phyloP scores from a whole-genome alignment of 1,140 invertebrate genomes.

The Saccostrea cuccullata region DNA sequence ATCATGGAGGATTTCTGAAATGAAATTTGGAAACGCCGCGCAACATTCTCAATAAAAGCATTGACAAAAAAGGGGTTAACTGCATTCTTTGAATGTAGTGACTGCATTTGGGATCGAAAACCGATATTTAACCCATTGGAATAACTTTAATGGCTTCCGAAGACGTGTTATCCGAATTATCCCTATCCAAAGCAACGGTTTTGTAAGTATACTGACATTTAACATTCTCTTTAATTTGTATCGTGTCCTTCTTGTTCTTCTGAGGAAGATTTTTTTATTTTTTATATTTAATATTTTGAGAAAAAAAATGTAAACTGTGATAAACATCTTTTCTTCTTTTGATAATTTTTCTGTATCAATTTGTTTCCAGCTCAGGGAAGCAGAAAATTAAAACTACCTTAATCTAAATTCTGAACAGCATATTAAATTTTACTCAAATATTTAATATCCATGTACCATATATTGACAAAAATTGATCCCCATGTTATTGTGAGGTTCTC shows the following conservation, averaged over 20 bases:
- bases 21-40: not conserved
- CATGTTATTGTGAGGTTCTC: not conserved
- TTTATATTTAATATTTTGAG: no score
- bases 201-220: not conserved
- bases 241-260: no score
- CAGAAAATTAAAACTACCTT: constrained; percentile 12
- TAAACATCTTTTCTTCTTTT: not conserved
- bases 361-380: not conserved
- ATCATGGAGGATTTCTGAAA: not conserved
- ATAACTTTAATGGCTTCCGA: not conserved
- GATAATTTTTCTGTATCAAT: not conserved
- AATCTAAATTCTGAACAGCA: not conserved
- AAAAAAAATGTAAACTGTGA: not conserved
- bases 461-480: not conserved
- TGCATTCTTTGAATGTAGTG: not conserved
- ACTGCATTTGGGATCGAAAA: not conserved
- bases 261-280: no score
- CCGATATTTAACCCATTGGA: not conserved
- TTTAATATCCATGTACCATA: not conserved
- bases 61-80: not conserved
- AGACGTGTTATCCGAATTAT: not conserved
- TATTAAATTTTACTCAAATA: not conserved
- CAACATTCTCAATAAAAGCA: not conserved
- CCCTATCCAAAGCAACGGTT: not conserved
- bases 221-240: not conserved